phyloP scores from a whole-genome alignment of 2,888 invertebrate genomes.

The Sminthurides aquaticus region DNA sequence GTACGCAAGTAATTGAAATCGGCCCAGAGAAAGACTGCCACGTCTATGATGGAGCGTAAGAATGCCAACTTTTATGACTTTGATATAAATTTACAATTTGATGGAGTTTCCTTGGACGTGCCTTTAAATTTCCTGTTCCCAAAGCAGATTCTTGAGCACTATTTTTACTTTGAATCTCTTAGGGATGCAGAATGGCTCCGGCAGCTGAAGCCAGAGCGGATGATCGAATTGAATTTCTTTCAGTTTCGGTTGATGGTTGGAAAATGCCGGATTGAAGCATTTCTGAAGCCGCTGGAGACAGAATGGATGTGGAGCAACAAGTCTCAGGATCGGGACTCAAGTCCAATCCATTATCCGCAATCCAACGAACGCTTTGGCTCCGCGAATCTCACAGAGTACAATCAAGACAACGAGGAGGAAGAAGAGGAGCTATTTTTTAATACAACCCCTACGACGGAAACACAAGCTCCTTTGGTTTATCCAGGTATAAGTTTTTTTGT shows the following conservation, averaged over 20 bases:
- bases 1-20: conserved; percentile 32
- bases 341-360: not conserved
- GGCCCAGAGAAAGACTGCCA: conserved; percentile 29
- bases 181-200: conserved; percentile 37
- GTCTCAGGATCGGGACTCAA: conserved; percentile 3
- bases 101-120: too few species aligned
- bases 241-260: conserved; percentile 38
- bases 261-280: conserved; percentile 27
- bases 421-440: conserved; percentile 17
- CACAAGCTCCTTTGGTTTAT: conserved; percentile 28
- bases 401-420: conserved; percentile 8
- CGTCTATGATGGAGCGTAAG: conserved; percentile 33
- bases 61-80: too few species aligned
- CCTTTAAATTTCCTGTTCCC: too few species aligned
- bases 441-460: conserved; percentile 9
- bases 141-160: too few species aligned
- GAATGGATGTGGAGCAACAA: conserved; percentile 14
- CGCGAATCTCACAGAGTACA: not conserved
- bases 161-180: not conserved
- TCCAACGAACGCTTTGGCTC: conserved; percentile 6
- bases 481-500: too few species aligned
- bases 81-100: too few species aligned
- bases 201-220: conserved; percentile 23
- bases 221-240: conserved; percentile 34
- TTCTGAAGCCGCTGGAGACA: conserved; percentile 18